Conservation (phyloP, 2,113 vertebrate species). For the Solenodon paradoxus region DNA sequence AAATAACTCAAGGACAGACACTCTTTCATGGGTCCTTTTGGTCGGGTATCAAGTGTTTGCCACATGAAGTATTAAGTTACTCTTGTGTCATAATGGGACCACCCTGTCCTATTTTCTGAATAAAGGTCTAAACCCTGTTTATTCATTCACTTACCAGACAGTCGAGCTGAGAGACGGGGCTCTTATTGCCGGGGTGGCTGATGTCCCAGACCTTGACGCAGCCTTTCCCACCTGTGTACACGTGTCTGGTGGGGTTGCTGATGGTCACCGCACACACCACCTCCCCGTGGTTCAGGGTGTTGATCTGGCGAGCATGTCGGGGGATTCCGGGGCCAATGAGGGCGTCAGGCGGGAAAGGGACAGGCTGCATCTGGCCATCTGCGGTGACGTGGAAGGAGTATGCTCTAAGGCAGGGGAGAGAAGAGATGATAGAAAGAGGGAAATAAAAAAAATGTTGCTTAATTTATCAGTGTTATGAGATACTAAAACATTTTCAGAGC, state of each 20-base stretch:
- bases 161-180: constrained; percentile 89
- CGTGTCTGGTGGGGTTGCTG: constrained; percentile 88
- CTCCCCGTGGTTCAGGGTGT: constrained; percentile 88
- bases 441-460: not conserved
- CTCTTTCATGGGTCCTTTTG: too few relatives aligned
- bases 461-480: not conserved
- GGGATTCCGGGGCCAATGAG: constrained; percentile 89
- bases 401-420: constrained; percentile 73
- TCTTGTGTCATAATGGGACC: not conserved
- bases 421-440: not conserved
- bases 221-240: constrained; percentile 89
- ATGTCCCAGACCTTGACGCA: constrained; percentile 91
- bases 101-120: not conserved
- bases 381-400: constrained; percentile 90
- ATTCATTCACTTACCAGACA: constrained; percentile 84
- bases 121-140: fast-evolving
- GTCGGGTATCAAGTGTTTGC: not conserved
- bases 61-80: not conserved
- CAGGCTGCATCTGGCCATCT: constrained; percentile 90
- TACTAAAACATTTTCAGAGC: not conserved
- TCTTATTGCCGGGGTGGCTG: constrained; percentile 90
- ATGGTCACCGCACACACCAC: constrained; percentile 90
- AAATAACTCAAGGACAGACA: constrained; percentile 1
- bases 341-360: constrained; percentile 88
- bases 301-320: constrained; percentile 89